phyloP scores from a whole-genome alignment of 2,113 vertebrate genomes.

The Kryptolebias marmoratus region DNA sequence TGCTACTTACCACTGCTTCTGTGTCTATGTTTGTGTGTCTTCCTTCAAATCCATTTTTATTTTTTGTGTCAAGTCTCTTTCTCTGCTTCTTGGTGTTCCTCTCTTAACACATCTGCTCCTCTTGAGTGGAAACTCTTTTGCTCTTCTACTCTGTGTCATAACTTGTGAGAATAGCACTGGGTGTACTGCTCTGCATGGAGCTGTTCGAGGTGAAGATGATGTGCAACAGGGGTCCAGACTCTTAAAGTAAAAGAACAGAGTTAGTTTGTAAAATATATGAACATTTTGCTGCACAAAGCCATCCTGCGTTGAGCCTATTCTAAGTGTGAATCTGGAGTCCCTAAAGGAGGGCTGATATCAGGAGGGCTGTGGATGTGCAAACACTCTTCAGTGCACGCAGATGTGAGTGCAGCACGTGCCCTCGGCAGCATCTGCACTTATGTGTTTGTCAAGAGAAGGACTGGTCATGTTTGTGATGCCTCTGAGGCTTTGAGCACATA shows the following conservation, averaged over 20 bases:
- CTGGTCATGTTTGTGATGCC: slow-evolving; percentile 28
- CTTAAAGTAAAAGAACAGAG: slow-evolving; percentile 4
- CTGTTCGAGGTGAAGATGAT: slow-evolving; percentile 39
- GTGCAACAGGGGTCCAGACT: slow-evolving; percentile 7
- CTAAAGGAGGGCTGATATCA: background rate
- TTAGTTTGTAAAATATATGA: background rate
- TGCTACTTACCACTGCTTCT: slow-evolving; percentile 5
- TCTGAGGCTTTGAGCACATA: slow-evolving; percentile 25
- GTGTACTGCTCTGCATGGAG: slow-evolving; percentile 28
- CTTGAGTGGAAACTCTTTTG: slow-evolving; percentile 23
- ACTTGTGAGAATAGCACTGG: slow-evolving; percentile 25
- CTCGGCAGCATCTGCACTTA: background rate
- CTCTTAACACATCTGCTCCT: slow-evolving; percentile 43
- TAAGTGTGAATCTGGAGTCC: slow-evolving; percentile 20
- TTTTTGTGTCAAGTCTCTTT: slow-evolving; percentile 14
- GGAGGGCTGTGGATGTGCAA: background rate
- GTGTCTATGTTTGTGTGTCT: background rate
- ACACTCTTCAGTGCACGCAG: background rate
- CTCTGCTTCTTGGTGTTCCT: slow-evolving; percentile 29
- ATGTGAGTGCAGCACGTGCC: slow-evolving; percentile 3
- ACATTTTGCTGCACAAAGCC: background rate
- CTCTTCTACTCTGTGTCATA: slow-evolving; percentile 19
- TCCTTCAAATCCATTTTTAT: slow-evolving; percentile 17
- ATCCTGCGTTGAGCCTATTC: slow-evolving; percentile 17
- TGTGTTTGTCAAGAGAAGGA: slow-evolving; percentile 14